Evolutionary conservation across 2,797 vertebrate species (phyloP).

Genomic region (Chiroxiphia lanceolata): DNA sequence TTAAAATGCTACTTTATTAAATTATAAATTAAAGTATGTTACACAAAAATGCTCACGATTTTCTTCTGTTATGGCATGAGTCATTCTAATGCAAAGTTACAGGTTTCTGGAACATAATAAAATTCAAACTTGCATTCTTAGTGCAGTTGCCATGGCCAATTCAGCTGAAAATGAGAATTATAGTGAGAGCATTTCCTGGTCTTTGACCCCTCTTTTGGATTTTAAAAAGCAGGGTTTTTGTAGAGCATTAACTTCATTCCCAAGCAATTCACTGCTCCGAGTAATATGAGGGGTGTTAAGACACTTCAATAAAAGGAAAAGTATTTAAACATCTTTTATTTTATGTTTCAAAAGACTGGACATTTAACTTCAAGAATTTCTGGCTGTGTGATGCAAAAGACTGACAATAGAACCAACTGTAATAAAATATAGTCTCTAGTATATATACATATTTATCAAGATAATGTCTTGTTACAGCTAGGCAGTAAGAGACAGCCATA

Average conservation of each 20-base stretch:
- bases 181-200: constrained; percentile 73
- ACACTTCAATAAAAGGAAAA: constrained; percentile 64
- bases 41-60: constrained; percentile 62
- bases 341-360: constrained; percentile 58
- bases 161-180: constrained; percentile 78
- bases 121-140: constrained; percentile 76
- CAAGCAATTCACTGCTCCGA: constrained; percentile 61
- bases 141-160: constrained; percentile 70
- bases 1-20: constrained; percentile 69
- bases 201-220: constrained; percentile 75
- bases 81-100: constrained; percentile 77
- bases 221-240: constrained; percentile 72
- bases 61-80: constrained; percentile 56
- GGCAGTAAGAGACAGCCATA: not conserved
- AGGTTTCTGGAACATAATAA: constrained; percentile 73
- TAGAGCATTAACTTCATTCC: constrained; percentile 70
- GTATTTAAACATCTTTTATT: constrained; percentile 62
- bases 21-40: constrained; percentile 72
- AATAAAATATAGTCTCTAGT: constrained; percentile 27
- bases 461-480: not conserved
- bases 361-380: constrained; percentile 53
- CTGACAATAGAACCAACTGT: not conserved
- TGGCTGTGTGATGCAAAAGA: constrained; percentile 35
- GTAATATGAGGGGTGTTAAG: constrained; percentile 66
- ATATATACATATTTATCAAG: constrained; percentile 8